These are phyloP conservation scores for Barnardius zonarius DNA, from an alignment of 2,113 vertebrate genomes.

Conservation along the genomic window DNA sequence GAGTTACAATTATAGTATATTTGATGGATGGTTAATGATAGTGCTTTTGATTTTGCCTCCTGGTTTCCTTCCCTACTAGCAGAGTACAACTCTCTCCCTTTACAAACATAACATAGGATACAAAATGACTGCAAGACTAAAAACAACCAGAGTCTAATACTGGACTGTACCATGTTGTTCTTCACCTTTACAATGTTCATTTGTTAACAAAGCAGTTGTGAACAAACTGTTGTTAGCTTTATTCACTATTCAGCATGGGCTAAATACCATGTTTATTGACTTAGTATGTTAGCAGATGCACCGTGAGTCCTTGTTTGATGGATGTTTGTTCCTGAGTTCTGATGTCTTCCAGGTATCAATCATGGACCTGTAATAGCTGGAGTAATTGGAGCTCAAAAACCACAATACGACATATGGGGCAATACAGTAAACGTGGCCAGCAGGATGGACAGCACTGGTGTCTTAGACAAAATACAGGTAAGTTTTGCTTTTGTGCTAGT, in stretches of 20 bases:
- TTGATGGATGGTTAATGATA: neutral
- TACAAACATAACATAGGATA: neutral
- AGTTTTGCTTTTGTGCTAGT: neutral
- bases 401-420: conserved; percentile 98
- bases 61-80: neutral
- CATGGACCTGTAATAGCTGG: conserved; percentile 96
- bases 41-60: neutral
- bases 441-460: conserved; percentile 96
- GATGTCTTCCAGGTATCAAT: conserved; percentile 85
- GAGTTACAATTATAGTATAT: neutral
- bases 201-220: neutral
- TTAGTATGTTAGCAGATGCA: neutral
- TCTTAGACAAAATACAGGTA: conserved; percentile 97
- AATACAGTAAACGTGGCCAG: conserved; percentile 98
- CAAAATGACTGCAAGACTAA: neutral
- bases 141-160: neutral
- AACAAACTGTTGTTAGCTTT: neutral
- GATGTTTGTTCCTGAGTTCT: neutral
- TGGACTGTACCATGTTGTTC: neutral
- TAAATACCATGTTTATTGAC: neutral
- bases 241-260: neutral
- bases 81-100: neutral
- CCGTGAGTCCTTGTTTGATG: neutral
- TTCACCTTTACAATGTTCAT: neutral
- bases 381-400: conserved; percentile 97